phyloP scores from a whole-genome alignment of 1,140 invertebrate species.

The Sycophila sp. region DNA sequence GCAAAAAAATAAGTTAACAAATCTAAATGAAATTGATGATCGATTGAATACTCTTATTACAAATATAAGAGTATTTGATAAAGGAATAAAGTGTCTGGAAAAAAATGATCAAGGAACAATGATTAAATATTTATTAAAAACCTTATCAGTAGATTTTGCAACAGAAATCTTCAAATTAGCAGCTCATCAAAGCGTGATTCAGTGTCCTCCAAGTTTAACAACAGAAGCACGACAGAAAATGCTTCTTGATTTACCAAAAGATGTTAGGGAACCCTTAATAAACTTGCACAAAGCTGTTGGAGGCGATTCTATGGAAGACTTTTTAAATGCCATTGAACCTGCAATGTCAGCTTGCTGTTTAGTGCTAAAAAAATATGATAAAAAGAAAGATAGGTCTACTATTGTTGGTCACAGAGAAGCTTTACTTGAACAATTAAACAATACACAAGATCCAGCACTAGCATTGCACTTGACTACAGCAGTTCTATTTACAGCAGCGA shows the following conservation, averaged over 20 bases:
- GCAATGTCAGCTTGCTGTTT: constrained; percentile 81
- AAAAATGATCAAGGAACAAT: constrained; percentile 75
- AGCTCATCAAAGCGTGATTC: constrained; percentile 72
- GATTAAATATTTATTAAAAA: constrained; percentile 84
- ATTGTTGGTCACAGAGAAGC: constrained; percentile 82
- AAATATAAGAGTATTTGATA: constrained; percentile 87
- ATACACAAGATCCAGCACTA: constrained; percentile 81
- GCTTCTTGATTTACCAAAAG: constrained; percentile 72
- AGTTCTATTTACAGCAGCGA: constrained; percentile 83
- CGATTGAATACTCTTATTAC: constrained; percentile 79
- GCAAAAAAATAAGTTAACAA: constrained; percentile 55
- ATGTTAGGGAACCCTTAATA: constrained; percentile 71
- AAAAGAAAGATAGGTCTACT: constrained; percentile 83
- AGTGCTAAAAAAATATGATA: constrained; percentile 87
- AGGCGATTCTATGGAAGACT: constrained; percentile 77
- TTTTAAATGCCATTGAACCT: constrained; percentile 77
- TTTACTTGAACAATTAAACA: constrained; percentile 80
- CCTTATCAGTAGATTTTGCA: constrained; percentile 83
- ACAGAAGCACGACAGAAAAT: constrained; percentile 77
- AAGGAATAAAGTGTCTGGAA: constrained; percentile 78
- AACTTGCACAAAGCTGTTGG: constrained; percentile 73
- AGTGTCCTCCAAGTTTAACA: constrained; percentile 67
- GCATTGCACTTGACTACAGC: constrained; percentile 84
- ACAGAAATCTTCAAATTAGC: constrained; percentile 81
- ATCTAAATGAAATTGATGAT: constrained; percentile 71